These are phyloP conservation scores for Xenopus tropicalis DNA, from an alignment of 2,113 vertebrate genomes.

Conservation along the genomic window UCB_Xtro_10.0 CM004448.2:39656501-39657000, in stretches of 20 bases:
- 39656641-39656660: constrained; percentile 56
- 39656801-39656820: too few species aligned
- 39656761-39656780: neutral
- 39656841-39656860: too few species aligned
- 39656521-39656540: constrained; percentile 63
- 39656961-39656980: too few species aligned
- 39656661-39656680: constrained; percentile 77
- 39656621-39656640: constrained; percentile 69
- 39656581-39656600: neutral
- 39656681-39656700: constrained; percentile 85
- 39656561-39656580: neutral
- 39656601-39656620: neutral
- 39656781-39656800: neutral
- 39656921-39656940: too few species aligned
- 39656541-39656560: constrained; percentile 67
- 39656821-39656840: neutral
- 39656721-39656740: neutral
- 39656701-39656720: constrained; percentile 75
- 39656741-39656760: too few species aligned
- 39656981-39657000: too few species aligned
- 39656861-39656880: too few species aligned
- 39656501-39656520: constrained; percentile 65
- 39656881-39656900: too few species aligned
- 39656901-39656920: too few species aligned
- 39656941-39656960: too few species aligned